Evolutionary conservation across 1,140 invertebrate genomes (phyloP).

Genomic region (Drosophila orosa): DNA sequence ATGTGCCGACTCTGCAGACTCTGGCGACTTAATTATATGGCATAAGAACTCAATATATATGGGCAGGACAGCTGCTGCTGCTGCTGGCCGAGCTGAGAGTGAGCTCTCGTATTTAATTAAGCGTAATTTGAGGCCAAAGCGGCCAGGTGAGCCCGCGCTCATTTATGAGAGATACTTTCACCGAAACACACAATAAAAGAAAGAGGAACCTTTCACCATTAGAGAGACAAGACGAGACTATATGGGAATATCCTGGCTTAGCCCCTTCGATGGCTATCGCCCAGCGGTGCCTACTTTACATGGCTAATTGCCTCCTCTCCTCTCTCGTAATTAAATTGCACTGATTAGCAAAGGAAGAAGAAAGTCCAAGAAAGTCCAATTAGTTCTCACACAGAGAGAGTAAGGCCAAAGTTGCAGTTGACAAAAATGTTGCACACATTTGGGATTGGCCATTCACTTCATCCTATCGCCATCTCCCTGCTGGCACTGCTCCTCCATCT

Average conservation of each 20-base stretch:
- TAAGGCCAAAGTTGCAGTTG: constrained; percentile 49
- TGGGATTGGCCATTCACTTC: constrained; percentile 66
- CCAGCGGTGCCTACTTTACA: constrained; percentile 62
- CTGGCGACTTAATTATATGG: constrained; percentile 70
- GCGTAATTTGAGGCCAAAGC: constrained; percentile 59
- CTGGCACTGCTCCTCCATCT: constrained; percentile 10
- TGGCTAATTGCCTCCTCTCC: constrained; percentile 69
- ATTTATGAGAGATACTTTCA: constrained; percentile 82
- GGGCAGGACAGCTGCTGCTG: constrained; percentile 49
- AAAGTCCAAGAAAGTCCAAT: constrained; percentile 72
- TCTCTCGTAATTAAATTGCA: constrained; percentile 76
- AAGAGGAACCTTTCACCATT: constrained; percentile 38
- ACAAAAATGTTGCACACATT: constrained; percentile 63
- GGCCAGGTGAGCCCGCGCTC: constrained; percentile 38
- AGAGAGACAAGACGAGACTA: constrained; percentile 39
- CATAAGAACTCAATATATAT: constrained; percentile 60
- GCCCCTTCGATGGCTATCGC: constrained; percentile 64
- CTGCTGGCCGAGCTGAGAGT: constrained; percentile 13
- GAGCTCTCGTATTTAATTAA: constrained; percentile 74
- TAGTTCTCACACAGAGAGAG: constrained; percentile 45
- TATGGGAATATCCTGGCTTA: constrained; percentile 26
- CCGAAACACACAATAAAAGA: constrained; percentile 58
- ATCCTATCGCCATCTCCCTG: constrained; percentile 36
- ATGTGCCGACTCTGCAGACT: constrained; percentile 24
- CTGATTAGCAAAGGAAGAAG: constrained; percentile 67